Evolutionary conservation across 2,113 vertebrate genomes (phyloP).

Genomic region (Emberiza fucata): DNA sequence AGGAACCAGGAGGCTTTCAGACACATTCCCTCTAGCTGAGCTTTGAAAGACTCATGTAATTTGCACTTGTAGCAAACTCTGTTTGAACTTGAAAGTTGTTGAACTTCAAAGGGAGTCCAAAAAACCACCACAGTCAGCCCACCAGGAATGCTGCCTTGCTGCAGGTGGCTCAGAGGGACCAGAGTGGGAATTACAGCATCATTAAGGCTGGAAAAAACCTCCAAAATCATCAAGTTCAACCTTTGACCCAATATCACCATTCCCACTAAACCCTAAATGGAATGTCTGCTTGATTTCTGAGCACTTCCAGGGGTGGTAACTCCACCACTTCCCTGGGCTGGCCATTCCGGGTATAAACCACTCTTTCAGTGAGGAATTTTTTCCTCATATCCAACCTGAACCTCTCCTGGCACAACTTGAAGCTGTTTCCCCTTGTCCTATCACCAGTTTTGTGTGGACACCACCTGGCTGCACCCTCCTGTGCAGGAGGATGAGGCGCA

Average conservation of each 20-base stretch:
- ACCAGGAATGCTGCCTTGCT: neutral
- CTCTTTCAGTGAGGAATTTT: neutral
- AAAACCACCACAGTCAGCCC: neutral
- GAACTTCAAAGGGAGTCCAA: slow-evolving; percentile 5
- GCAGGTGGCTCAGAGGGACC: neutral
- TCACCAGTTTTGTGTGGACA: neutral
- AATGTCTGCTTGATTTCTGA: neutral
- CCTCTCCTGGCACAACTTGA: neutral
- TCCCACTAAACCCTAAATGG: neutral
- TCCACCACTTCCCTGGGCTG: neutral
- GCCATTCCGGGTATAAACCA: neutral
- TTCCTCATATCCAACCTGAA: neutral
- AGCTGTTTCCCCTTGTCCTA: neutral
- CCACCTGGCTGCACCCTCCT: neutral
- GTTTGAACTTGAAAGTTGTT: slow-evolving; percentile 35
- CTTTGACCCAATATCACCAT: neutral
- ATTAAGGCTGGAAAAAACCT: neutral
- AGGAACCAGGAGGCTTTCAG: neutral
- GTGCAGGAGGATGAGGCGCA: neutral
- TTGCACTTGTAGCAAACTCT: neutral
- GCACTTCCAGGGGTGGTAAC: neutral
- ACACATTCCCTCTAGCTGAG: neutral
- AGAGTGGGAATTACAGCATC: neutral
- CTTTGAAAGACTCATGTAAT: slow-evolving; percentile 20
- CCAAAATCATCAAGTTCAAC: neutral